Base-by-base conservation (phyloP, 2,113 vertebrate species). In the Hippocampus guttulatus region DNA sequence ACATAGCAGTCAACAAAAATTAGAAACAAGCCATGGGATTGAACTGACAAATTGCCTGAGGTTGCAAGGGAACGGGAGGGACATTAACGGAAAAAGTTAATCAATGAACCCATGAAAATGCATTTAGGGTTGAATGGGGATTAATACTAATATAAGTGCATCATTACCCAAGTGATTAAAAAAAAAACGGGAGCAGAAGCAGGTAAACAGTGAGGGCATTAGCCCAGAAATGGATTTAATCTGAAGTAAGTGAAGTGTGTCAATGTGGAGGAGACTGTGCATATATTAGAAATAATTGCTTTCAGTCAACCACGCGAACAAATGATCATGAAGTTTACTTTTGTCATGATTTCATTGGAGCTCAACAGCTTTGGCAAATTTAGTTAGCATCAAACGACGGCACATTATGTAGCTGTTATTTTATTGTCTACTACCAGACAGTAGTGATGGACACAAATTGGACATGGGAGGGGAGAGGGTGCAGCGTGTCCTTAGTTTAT, bases 11-110 rank as follows among this genome's bases (percentile, higher is more conserved):
- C 62, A 64, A 51, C 60, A 75, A 67, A 76, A 77, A 76, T 58
- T 12, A 71, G 58, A 83, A 68, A 83, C 58, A 73, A 74, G 75
- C 5, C 55, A 21, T 43, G 58, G 38, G 65, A 76, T 51, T 15
- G 55, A 30, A 27, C 43, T 69, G 68, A 78, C 74, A 74, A 20
- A 71, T 82, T 64, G 51, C 64, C 64, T 51, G 58, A 75, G 71
- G 55, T 74, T 66, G 55, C 47, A 61, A 79, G 75, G 71, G 66
- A 74, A 75, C 23, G 51, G 67, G 70, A 9, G 18, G 65, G 47
- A 75, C 68, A 85, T 77, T 70, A 82, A 49, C 71, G 66, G n/a
- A 57, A 81, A 77, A 67, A 80, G 69, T 71, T 67, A 74, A 81
- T 84, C 69, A 81, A 82, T 77, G 38, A 84, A 74, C 68, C 68